phyloP scores from a whole-genome alignment of 2,888 invertebrate genomes.

The Deroplatys truncata region DNA sequence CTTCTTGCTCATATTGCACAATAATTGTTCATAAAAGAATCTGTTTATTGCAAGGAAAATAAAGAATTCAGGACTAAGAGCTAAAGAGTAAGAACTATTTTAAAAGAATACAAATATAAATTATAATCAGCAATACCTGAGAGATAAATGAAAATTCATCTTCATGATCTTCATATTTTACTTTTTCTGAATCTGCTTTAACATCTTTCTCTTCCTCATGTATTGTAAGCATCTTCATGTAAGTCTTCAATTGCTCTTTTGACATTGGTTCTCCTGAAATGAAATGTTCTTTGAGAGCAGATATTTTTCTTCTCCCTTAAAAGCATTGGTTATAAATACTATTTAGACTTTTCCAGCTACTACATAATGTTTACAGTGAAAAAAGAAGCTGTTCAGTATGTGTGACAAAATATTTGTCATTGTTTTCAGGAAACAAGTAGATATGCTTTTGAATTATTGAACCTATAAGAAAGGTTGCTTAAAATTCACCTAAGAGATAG shows the following conservation, averaged over 20 bases:
- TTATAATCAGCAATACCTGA: neutral
- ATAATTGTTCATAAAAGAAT: neutral
- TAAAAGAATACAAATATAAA: neutral
- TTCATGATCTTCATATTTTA: neutral
- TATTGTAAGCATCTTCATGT: slow-evolving; percentile 34
- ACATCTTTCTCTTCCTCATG: neutral
- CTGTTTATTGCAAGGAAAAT: neutral
- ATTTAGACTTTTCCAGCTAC: too few species aligned
- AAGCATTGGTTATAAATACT: too few species aligned
- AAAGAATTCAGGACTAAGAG: neutral
- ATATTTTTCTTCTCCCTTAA: too few species aligned
- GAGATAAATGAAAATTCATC: neutral
- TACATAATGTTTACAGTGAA: too few species aligned
- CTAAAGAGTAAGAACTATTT: neutral
- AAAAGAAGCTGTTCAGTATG: too few species aligned
- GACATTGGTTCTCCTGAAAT: slow-evolving; percentile 36
- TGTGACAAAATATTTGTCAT: too few species aligned
- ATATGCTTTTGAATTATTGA: too few species aligned
- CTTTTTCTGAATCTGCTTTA: neutral
- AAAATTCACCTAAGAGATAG: too few species aligned
- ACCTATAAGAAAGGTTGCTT: too few species aligned
- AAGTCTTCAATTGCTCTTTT: slow-evolving; percentile 34
- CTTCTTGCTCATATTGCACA: neutral
- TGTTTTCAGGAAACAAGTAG: too few species aligned
- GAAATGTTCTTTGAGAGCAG: neutral